Evolutionary conservation across 2,888 invertebrate species (phyloP).

Genomic region (Drosophila lutescens): DNA sequence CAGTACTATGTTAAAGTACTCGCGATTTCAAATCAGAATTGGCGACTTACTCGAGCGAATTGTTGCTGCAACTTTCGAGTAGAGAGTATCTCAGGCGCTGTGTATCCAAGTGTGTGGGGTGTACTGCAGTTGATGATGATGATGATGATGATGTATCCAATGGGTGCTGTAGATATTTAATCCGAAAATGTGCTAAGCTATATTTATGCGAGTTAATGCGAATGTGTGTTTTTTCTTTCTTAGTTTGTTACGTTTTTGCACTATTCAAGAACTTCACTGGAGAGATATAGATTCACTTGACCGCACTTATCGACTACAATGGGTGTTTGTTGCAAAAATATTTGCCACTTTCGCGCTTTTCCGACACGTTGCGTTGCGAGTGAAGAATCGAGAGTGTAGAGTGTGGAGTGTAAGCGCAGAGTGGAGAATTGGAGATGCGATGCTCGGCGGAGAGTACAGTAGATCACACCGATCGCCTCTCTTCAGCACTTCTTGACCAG

Average conservation of each 20-base stretch:
- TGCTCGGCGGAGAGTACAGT: constrained; percentile 39
- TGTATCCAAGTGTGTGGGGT: constrained; percentile 59
- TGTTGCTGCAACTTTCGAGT: constrained; percentile 52
- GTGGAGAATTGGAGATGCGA: constrained; percentile 22
- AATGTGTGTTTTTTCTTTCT: constrained; percentile 38
- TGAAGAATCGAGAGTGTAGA: constrained; percentile 16
- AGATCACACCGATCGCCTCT: constrained; percentile 40
- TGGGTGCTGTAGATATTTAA: constrained; percentile 69
- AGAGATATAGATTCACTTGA: constrained; percentile 35
- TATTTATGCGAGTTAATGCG: constrained; percentile 36
- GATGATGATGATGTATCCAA: constrained; percentile 60
- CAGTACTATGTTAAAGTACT: neutral
- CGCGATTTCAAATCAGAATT: constrained; percentile 17
- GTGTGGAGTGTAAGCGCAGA: neutral
- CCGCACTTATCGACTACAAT: constrained; percentile 48
- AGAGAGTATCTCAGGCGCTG: constrained; percentile 48
- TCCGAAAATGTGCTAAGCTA: constrained; percentile 58
- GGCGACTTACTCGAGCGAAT: constrained; percentile 72
- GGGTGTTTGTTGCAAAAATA: constrained; percentile 38
- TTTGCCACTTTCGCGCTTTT: constrained; percentile 60
- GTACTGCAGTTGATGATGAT: neutral
- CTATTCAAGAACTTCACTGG: constrained; percentile 60
- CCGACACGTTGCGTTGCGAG: constrained; percentile 51
- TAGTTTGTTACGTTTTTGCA: constrained; percentile 46
- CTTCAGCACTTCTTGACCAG: constrained; percentile 61